Percentiles rank a stretch among this genome's conserved stretches.
These are phyloP conservation scores for Bombus huntii DNA, from an alignment of 1,140 invertebrate species.

Conservation along the genomic window DNA sequence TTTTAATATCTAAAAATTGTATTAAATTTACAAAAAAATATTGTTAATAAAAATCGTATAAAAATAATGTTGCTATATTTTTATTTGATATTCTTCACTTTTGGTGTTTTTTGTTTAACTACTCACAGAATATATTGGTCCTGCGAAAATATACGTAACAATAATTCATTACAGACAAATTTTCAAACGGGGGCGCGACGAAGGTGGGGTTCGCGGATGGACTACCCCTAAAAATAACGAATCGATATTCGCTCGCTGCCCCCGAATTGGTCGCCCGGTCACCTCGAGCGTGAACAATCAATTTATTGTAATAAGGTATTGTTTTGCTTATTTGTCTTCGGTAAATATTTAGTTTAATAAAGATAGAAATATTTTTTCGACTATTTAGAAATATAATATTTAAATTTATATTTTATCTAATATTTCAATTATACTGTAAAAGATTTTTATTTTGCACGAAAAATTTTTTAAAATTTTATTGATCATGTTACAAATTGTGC, in stretches of 20 bases:
- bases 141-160: background rate
- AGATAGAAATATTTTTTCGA: background rate
- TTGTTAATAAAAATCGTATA: slow-evolving; percentile 8
- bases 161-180: slow-evolving; percentile 51
- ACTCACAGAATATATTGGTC: background rate
- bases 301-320: slow-evolving; percentile 46
- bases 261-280: slow-evolving; percentile 65
- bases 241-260: slow-evolving; percentile 73
- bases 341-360: background rate
- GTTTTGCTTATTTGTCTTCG: background rate
- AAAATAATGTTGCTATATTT: background rate
- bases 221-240: slow-evolving; percentile 77
- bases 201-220: slow-evolving; percentile 68
- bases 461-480: background rate
- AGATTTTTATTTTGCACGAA: background rate
- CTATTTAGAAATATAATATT: background rate
- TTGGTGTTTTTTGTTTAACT: background rate
- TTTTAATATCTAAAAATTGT: background rate
- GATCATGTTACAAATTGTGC: background rate
- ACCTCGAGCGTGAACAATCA: slow-evolving; percentile 58
- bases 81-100: background rate
- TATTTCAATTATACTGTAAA: background rate
- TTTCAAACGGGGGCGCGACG: slow-evolving; percentile 57
- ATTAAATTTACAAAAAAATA: slow-evolving; percentile 11
- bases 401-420: background rate